Evolutionary conservation across 2,888 invertebrate genomes (phyloP).

Genomic region (Euzophera pinguis): DNA sequence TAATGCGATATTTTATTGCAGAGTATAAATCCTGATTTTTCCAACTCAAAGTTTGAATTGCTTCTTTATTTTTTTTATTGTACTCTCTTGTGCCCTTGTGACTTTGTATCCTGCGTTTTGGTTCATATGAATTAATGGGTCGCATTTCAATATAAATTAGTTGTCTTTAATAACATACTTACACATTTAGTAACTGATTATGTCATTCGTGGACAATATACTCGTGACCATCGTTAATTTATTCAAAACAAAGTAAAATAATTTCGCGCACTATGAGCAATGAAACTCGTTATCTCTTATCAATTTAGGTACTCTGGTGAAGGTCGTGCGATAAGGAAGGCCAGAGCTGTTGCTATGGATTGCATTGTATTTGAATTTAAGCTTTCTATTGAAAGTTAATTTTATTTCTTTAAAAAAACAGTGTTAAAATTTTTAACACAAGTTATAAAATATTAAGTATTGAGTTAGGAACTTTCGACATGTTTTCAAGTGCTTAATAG

Average conservation of each 20-base stretch:
- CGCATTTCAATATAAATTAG: too few species aligned
- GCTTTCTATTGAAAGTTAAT: constrained; percentile 16
- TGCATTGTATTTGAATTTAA: background rate
- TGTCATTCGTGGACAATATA: background rate
- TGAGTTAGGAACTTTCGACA: too few species aligned
- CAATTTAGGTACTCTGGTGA: constrained; percentile 67
- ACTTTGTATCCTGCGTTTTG: background rate
- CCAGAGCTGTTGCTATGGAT: constrained; percentile 26
- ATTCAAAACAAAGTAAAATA: constrained; percentile 11
- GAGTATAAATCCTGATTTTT: background rate
- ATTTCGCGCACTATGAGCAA: constrained; percentile 19
- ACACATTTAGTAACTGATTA: too few species aligned
- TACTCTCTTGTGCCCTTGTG: background rate
- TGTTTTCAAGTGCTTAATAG: too few species aligned
- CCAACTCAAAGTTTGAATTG: background rate
- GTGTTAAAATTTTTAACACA: too few species aligned
- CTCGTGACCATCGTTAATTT: background rate
- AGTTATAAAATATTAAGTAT: too few species aligned
- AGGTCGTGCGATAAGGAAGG: constrained; percentile 64
- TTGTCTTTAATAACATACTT: too few species aligned
- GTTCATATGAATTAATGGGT: too few species aligned
- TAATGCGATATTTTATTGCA: constrained; percentile 8
- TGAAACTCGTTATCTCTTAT: constrained; percentile 69
- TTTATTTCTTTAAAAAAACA: too few species aligned
- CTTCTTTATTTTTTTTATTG: background rate